Evolutionary conservation across 2,888 invertebrate species (phyloP), one percentile per base, ranked within the genome.

Genomic region (Drosophila sordidula): DNA sequence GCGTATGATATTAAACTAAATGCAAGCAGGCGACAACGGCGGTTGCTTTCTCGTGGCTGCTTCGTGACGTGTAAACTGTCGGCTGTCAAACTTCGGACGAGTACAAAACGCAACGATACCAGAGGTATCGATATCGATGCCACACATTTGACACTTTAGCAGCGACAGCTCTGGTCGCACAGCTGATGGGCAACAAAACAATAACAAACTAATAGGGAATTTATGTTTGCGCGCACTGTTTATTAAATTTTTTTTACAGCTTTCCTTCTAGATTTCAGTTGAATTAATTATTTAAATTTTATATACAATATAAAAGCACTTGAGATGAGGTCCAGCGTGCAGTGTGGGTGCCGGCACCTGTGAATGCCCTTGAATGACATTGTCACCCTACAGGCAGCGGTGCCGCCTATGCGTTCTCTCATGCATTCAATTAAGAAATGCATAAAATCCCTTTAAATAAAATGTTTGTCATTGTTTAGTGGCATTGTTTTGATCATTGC

Each of bases 21-120:
- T 52, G 56, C 68, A 34, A 39, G 22, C 57, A 59, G 44, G 52
- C 64, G 47, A 58, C 52, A 39, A 49, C 57, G 26, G 41, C 62
- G 52, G 54, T 70, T 69, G 68, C 75, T 83, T 88, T 80, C 75
- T 74, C 87, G 86, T 80, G 78, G 80, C 73, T 70, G 65, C 78
- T 79, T 77, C 80, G 89, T 91, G 90, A 91, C 91, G 90, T 90
- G 90, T 90, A 81, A 71, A 72, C 80, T 87, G 79, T 90, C 82
- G 83, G 89, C 85, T 89, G 91, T 90, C 91, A 91, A 75, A 75
- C 69, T 65, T 87, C 89, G 85, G 70, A 41, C 42, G 51, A 51
- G 59, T 41, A 63, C 50, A 49, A 44, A 46, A n/a, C 18, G 14
- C 11, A 25, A 18, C 70, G 70, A 64, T 67, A 45, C 49, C 36